phyloP scores from a whole-genome alignment of 2,113 vertebrate species.

The Tringa solitaria region DNA sequence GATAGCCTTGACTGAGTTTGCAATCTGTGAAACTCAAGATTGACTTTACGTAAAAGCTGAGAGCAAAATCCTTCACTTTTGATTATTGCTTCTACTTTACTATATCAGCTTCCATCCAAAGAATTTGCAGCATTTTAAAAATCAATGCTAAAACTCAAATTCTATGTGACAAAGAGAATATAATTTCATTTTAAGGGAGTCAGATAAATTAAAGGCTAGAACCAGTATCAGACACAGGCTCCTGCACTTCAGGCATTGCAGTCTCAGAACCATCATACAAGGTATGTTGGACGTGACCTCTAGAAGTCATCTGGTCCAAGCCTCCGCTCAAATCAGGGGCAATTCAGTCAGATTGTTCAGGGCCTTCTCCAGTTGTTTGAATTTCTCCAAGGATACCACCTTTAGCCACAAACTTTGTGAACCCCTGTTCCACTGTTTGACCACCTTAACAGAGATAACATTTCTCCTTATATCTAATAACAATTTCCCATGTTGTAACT shows the following conservation, averaged over 20 bases:
- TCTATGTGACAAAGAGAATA: neutral
- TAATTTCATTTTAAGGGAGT: neutral
- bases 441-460: neutral
- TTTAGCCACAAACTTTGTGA: neutral
- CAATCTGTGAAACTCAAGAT: neutral
- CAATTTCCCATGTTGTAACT: neutral
- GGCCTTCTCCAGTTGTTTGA: neutral
- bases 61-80: neutral
- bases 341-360: neutral
- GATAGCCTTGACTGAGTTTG: neutral
- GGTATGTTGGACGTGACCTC: neutral
- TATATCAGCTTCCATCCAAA: neutral
- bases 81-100: neutral
- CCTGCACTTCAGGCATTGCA: neutral
- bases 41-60: neutral
- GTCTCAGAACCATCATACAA: neutral
- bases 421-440: neutral
- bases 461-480: neutral
- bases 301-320: neutral
- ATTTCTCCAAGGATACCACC: neutral
- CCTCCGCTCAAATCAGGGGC: neutral
- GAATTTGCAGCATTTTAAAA: neutral
- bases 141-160: neutral
- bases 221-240: neutral
- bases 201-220: neutral